Evolutionary conservation across 2,888 invertebrate genomes (phyloP).

Genomic region (Campoplex capitator): DNA sequence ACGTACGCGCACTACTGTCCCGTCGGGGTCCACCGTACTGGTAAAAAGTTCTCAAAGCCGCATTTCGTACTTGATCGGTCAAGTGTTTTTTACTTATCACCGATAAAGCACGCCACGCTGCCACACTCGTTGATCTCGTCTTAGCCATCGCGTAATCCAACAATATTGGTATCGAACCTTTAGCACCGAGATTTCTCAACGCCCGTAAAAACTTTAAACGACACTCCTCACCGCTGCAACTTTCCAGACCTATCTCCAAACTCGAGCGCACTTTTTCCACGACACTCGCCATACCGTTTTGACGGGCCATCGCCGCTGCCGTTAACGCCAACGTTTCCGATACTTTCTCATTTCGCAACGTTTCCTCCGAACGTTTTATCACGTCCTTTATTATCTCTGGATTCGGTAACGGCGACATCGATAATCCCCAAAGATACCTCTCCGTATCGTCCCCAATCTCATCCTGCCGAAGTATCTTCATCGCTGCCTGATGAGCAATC

Average conservation of each 20-base stretch:
- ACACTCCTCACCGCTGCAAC: slow-evolving; percentile 87
- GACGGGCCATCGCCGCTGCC: slow-evolving; percentile 87
- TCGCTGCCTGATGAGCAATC: slow-evolving; percentile 89
- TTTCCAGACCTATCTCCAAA: slow-evolving; percentile 84
- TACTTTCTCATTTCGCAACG: slow-evolving; percentile 86
- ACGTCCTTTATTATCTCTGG: slow-evolving; percentile 87
- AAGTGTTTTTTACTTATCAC: slow-evolving; percentile 84
- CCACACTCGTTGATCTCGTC: slow-evolving; percentile 86
- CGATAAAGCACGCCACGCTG: slow-evolving; percentile 89
- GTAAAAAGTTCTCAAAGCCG: slow-evolving; percentile 87
- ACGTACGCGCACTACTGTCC: slow-evolving; percentile 89
- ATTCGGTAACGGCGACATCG: slow-evolving; percentile 87
- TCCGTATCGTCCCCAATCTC: slow-evolving; percentile 88
- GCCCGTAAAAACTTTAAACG: slow-evolving; percentile 88
- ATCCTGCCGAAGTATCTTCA: slow-evolving; percentile 87
- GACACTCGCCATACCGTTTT: slow-evolving; percentile 73
- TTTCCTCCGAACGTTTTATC: slow-evolving; percentile 85
- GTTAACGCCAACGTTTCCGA: slow-evolving; percentile 89
- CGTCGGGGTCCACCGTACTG: slow-evolving; percentile 86
- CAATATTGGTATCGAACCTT: slow-evolving; percentile 87
- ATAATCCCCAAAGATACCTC: slow-evolving; percentile 90
- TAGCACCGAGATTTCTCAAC: slow-evolving; percentile 89
- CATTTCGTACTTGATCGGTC: slow-evolving; percentile 83
- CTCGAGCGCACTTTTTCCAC: slow-evolving; percentile 79
- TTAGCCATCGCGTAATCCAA: slow-evolving; percentile 86